These are phyloP conservation scores for Chydorus sphaericus DNA, from an alignment of 2,888 invertebrate species.

Conservation along the genomic window DNA sequence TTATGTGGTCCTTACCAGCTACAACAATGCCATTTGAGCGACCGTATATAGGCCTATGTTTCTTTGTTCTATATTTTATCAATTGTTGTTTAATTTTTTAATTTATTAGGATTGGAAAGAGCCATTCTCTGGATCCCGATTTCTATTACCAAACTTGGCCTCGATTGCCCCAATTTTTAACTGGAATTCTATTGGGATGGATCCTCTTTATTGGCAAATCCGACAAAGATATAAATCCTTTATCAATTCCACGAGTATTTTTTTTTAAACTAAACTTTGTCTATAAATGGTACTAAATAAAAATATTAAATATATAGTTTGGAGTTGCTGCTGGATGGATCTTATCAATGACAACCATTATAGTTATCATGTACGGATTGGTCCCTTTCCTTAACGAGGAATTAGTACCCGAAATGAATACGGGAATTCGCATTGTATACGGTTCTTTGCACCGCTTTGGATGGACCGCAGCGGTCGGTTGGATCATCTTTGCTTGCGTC, in stretches of 20 bases:
- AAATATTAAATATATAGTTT: too few species aligned
- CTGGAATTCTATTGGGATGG: constrained; percentile 63
- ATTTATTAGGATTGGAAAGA: too few species aligned
- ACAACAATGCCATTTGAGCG: too few species aligned
- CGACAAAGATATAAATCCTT: constrained; percentile 40
- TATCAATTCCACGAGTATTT: not conserved
- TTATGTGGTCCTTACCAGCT: too few species aligned
- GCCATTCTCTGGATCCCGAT: too few species aligned
- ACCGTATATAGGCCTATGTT: too few species aligned
- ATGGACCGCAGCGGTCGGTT: constrained; percentile 57
- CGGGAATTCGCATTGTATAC: constrained; percentile 57
- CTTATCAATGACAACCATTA: constrained; percentile 45
- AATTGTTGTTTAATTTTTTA: too few species aligned
- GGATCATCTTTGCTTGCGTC: constrained; percentile 65
- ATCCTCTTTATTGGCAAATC: constrained; percentile 44
- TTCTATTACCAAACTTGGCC: constrained; percentile 75
- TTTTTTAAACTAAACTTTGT: too few species aligned
- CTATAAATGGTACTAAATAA: not conserved
- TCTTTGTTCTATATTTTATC: too few species aligned
- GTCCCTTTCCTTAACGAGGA: constrained; percentile 36
- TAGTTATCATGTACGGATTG: constrained; percentile 62
- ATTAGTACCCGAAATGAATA: constrained; percentile 41
- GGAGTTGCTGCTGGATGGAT: constrained; percentile 55
- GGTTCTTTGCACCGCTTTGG: constrained; percentile 66
- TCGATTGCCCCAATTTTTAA: constrained; percentile 60